phyloP scores from a whole-genome alignment of 1,140 invertebrate species.

The Hylaeus volcanicus region DNA sequence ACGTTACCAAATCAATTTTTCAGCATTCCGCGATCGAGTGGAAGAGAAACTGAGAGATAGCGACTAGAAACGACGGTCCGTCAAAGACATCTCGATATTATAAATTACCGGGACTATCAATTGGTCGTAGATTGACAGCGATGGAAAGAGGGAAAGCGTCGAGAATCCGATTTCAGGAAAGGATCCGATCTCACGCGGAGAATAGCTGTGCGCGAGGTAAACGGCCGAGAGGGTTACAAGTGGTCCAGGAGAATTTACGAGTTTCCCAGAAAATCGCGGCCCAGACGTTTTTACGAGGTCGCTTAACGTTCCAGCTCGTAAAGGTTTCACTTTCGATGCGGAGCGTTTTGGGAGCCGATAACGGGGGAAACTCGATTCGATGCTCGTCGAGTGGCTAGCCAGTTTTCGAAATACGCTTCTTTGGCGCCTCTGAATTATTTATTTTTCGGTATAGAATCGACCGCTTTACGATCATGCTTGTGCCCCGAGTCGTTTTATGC shows the following conservation, averaged over 20 bases:
- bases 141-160: not conserved
- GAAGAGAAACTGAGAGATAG: too few species aligned
- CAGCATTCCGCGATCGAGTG: too few species aligned
- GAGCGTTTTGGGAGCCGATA: conserved; percentile 36
- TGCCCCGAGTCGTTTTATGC: not conserved
- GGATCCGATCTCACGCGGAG: not conserved
- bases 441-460: not conserved
- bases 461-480: conserved; percentile 18
- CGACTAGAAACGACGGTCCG: too few species aligned
- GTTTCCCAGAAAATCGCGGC: conserved; percentile 66
- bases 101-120: not conserved
- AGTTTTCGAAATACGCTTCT: conserved; percentile 1
- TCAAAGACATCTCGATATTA: not conserved
- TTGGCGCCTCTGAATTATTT: conserved; percentile 28
- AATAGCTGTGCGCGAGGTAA: not conserved
- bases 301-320: conserved; percentile 63
- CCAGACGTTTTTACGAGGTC: conserved; percentile 63
- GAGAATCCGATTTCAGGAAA: not conserved
- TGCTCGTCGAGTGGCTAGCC: not conserved
- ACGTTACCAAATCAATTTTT: too few species aligned
- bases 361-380: conserved; percentile 32
- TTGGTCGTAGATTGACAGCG: not conserved
- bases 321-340: conserved; percentile 49
- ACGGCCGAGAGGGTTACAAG: conserved; percentile 35
- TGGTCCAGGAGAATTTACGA: conserved; percentile 62